A percentile compares a stretch with the other conserved stretches of the same genome.
Conservation (phyloP, 2,113 vertebrate species). For the Alces alces region DNA sequence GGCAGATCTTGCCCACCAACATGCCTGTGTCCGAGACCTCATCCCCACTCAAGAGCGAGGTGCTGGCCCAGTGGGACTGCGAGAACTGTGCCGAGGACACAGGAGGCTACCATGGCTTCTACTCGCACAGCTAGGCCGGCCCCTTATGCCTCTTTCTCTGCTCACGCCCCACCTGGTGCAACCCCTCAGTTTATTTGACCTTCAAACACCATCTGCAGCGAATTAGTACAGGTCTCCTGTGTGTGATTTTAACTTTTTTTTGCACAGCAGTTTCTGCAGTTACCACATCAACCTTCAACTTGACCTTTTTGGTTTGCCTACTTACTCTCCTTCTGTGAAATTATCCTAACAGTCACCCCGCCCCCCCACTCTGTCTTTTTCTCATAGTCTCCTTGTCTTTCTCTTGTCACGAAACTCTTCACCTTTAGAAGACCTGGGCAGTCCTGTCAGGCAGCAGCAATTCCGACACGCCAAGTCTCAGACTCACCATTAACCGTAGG, state of each 20-base stretch:
- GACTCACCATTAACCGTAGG: constrained; percentile 69
- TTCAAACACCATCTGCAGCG: constrained; percentile 38
- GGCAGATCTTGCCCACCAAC: constrained; percentile 94
- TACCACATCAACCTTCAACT: constrained; percentile 73
- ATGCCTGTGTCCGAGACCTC: constrained; percentile 93
- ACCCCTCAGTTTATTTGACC: constrained; percentile 13
- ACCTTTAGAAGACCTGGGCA: constrained; percentile 69
- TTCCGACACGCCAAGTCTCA: constrained; percentile 53
- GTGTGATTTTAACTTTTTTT: constrained; percentile 29
- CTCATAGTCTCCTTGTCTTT: constrained; percentile 30
- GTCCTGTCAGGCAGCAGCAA: constrained; percentile 56
- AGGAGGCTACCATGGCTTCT: constrained; percentile 98
- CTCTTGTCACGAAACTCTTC: constrained; percentile 42
- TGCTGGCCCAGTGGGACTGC: constrained; percentile 92
- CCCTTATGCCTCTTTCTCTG: not conserved
- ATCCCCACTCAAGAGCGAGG: constrained; percentile 95
- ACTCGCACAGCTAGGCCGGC: constrained; percentile 91
- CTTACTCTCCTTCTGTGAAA: constrained; percentile 31
- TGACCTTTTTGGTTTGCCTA: constrained; percentile 39
- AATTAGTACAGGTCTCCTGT: constrained; percentile 46
- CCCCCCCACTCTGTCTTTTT: constrained; percentile 12
- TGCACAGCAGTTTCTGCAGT: constrained; percentile 77
- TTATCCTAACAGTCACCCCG: not conserved
- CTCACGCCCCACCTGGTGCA: not conserved
- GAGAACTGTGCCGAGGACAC: constrained; percentile 98